Evolutionary conservation across 2,113 vertebrate species (phyloP), one percentile per base, ranked within the genome.

Genomic region (Danionella cerebrum): DNA sequence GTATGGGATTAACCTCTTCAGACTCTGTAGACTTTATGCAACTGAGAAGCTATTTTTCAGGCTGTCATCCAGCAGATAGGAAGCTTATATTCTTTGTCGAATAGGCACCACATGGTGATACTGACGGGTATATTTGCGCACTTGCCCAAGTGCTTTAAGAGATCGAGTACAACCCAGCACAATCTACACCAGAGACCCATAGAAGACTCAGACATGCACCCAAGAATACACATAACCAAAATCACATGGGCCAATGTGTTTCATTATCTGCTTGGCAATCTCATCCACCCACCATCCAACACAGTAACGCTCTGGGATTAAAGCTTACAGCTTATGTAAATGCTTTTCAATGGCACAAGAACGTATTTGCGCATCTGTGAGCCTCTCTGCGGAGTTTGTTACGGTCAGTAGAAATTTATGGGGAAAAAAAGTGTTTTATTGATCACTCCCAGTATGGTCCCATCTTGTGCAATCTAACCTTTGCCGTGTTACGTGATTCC

Each of bases 241-340:
- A 60, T 29, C 67, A 69, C 55, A 51, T 41, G 10, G 18, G 38
- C 47, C 25, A 53, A 25, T 58, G 48, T 64, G 51, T 70, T 70
- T 65, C 45, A 74, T 65, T 74, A 65, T 45, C 62, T 25, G 11
- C 11, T 62, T 64, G 51, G 58, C 58, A 50, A 41, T 6, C 16
- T 36, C 6, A 11, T 6, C 33, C 18, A 11, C 21, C 19, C 48
- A 24, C 14, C 31, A 27, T 68, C 29, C 22, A 19, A 35, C 9
- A 52, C 42, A 69, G 44, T 36, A 44, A 25, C 13, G 53, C 14
- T 11, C 3, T 1, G 57, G 45, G 55, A 21, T 63, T 35, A 21
- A 48, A 47, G 27, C 12, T 22, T 22, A 38, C 33, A 57, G 33
- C 19, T 39, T 39, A 57, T 39, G 29, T 12, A 33, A 53, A 53